Base-by-base conservation (phyloP, 1,140 invertebrate genomes). In the Drosophila mojavensis region DNA sequence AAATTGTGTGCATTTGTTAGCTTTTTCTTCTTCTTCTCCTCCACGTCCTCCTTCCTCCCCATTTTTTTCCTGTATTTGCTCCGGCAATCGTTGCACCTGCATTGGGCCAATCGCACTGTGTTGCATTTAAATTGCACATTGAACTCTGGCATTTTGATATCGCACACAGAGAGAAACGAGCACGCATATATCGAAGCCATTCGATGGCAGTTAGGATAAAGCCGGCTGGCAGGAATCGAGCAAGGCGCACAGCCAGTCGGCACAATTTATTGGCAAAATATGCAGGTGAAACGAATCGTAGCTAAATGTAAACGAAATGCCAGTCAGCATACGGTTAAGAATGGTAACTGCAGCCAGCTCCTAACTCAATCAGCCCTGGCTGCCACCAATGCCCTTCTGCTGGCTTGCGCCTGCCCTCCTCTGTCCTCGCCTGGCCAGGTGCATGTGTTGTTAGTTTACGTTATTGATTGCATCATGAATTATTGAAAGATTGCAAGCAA, bases 71-170 rank as follows among this genome's bases (percentile, higher is more conserved):
- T 5, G 5, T 17, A 9, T 48, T 55, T 50, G n/a, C 30, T 15
- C 45, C 15, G 30, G 30, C 28, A 41, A 41, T 63, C 45, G 55
- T 43, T 58, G 71, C 75, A 81, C 78, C 81, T 72, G 75, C 55
- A 59, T 41, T 28, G 20, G 41, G 58, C 51, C 76, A 88, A 83
- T 88, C 72, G 77, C 77, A 67, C 64, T 62, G 74, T 80, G 78
- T 81, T 89, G 80, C 84, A 88, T 88, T 88, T 88, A 89, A 88
- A 88, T 88, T 88, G 84, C 84, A 88, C 80, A 83, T 88, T 89
- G 84, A 89, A 84, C 84, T 89, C 78, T 89, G 84, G 84, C 84
- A 89, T 89, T 89, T 77, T 75, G 71, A 74, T 76, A 70, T 58
- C 71, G 51, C 43, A 64, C 76, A 63, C 64, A 60, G 51, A 36